Evolutionary conservation across 2,888 invertebrate species (phyloP), one percentile per base, ranked within the genome.

Genomic region (Melanostoma scalare): DNA sequence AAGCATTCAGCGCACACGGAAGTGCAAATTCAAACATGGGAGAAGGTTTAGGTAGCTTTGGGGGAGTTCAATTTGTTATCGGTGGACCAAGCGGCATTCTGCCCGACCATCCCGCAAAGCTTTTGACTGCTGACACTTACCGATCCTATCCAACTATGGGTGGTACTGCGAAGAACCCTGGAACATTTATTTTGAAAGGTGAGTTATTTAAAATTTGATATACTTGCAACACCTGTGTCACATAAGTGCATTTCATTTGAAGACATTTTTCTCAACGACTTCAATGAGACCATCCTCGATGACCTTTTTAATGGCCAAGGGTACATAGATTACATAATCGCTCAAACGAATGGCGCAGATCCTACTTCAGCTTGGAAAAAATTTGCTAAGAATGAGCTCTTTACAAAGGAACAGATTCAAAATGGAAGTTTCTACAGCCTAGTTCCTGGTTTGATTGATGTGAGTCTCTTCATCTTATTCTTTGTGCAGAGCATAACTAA

Each of bases 391-490:
- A 89, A 89, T 31, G 89, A 89, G 35, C 88, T 90, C 42, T 90
- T 90, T 61, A 87, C 77, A 0, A 77, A 86, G 0, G 86, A 85
- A 20, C 88, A 90, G 35, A 86, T 90, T 20, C 89, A 90, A 44
- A 89, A 91, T 68, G 92, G 92, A 20, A 89, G 91, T 81, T 92
- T 93, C 73, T 88, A 87, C 30, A 87, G 87, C 3, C 89, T 93
- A 87, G 89, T 90, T 10, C 91, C 92, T 1, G 92, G 93, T 6
- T 86, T 93, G 2, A 91, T 92, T 44, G 93, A 93, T 89, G 93
- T 93, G 87, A 89, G 90, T 88, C 35, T 10, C 20, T 20, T 31
- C 20, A 5, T 36, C 20, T 20, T 46, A 46, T 3, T 46, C 44
- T 20, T 20, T 20, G 42, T 10, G 3, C 10, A 4, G 4, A 46